Evolutionary conservation across 1,140 invertebrate genomes (phyloP).

Genomic region (Metaphire vulgaris): DNA sequence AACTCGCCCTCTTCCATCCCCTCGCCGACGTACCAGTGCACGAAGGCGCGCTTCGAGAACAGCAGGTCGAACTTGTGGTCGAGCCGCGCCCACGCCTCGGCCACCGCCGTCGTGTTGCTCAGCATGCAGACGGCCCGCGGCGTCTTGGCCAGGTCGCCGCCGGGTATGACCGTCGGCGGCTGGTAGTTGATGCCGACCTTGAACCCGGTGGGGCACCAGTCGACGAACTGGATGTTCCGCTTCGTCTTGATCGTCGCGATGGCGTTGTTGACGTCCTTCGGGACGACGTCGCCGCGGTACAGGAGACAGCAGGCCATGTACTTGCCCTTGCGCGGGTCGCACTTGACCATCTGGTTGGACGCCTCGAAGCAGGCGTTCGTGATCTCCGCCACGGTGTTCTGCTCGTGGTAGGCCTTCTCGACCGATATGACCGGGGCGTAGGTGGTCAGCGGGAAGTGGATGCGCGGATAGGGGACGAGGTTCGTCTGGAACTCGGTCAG

Average conservation of each 20-base stretch:
- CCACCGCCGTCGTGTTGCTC: too few relatives aligned
- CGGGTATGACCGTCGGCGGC: slow-evolving; percentile 59
- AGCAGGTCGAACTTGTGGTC: slow-evolving; percentile 61
- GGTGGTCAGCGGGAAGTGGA: too few relatives aligned
- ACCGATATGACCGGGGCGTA: too few relatives aligned
- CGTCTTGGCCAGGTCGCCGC: slow-evolving; percentile 61
- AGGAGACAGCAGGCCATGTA: too few relatives aligned
- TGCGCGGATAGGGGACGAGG: slow-evolving; percentile 56
- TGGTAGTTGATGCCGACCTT: too few relatives aligned
- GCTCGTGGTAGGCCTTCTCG: slow-evolving; percentile 40
- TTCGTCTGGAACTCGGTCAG: slow-evolving; percentile 67
- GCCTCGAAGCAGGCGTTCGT: slow-evolving; percentile 81
- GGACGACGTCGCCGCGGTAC: slow-evolving; percentile 48
- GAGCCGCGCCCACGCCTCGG: slow-evolving; percentile 42
- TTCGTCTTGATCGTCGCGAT: slow-evolving; percentile 75
- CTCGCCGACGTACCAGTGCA: slow-evolving; percentile 46
- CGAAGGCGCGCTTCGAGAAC: slow-evolving; percentile 57
- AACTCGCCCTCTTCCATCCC: slow-evolving; percentile 58
- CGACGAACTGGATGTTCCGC: slow-evolving; percentile 69
- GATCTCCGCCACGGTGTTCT: slow-evolving; percentile 62
- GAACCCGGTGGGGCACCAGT: too few relatives aligned
- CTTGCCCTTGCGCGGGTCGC: slow-evolving; percentile 57
- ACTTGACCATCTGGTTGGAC: slow-evolving; percentile 72
- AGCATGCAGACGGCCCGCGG: slow-evolving; percentile 58
- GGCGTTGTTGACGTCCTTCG: slow-evolving; percentile 82